Conservation (phyloP, 2,797 vertebrate species). For the Xyrichtys novacula region DNA sequence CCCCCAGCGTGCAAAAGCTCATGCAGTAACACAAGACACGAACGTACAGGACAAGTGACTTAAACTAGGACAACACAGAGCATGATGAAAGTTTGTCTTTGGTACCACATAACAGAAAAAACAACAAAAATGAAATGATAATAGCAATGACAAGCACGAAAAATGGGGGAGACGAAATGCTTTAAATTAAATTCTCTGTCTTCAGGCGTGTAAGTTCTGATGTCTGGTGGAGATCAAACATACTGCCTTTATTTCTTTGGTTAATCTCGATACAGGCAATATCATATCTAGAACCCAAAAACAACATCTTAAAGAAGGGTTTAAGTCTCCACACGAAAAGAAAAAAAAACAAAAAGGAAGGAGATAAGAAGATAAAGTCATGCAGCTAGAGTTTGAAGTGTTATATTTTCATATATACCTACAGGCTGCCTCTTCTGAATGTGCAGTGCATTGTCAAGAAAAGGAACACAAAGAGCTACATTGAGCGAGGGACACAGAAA, state of each 20-base stretch:
- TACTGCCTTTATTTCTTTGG: conserved; percentile 49
- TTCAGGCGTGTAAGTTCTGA: conserved; percentile 44
- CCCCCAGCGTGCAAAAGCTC: conserved; percentile 71
- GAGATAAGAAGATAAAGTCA: conserved; percentile 61
- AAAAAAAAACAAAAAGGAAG: conserved; percentile 25
- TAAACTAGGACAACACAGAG: conserved; percentile 57
- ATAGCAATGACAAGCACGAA: conserved; percentile 27
- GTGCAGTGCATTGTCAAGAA: conserved; percentile 85
- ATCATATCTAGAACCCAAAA: conserved; percentile 25
- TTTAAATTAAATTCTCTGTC: conserved; percentile 49
- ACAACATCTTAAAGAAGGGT: conserved; percentile 42
- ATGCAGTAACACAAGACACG: conserved; percentile 64
- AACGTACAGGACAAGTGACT: conserved; percentile 65
- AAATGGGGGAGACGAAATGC: conserved; percentile 35
- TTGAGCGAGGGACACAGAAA: conserved; percentile 81
- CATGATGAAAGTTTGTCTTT: conserved; percentile 48
- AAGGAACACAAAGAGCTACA: conserved; percentile 84
- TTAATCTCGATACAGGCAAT: conserved; percentile 45
- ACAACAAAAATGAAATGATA: conserved; percentile 27
- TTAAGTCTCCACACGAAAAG: conserved; percentile 40
- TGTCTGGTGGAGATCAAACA: conserved; percentile 50
- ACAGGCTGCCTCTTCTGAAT: conserved; percentile 83
- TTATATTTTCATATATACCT: conserved; percentile 78
- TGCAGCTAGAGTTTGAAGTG: conserved; percentile 69
- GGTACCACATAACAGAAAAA: conserved; percentile 37